Conservation (phyloP, 2,113 vertebrate genomes). For the Galbula dea region DNA sequence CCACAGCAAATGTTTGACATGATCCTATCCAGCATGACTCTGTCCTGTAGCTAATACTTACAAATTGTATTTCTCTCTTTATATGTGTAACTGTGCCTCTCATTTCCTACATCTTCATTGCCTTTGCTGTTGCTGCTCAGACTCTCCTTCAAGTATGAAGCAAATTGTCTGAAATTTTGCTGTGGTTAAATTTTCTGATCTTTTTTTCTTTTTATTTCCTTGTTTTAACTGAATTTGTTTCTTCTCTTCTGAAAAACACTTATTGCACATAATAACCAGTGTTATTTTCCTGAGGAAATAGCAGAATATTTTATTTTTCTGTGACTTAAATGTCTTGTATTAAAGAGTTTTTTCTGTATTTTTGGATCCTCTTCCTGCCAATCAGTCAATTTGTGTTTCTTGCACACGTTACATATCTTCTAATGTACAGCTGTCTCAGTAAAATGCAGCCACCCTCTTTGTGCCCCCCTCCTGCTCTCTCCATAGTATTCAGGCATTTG, state of each 20-base stretch:
- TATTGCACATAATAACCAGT: not conserved
- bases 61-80: slow-evolving; percentile 5
- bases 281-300: slow-evolving; percentile 19
- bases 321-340: not conserved
- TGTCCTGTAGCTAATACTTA: not conserved
- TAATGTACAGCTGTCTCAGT: not conserved
- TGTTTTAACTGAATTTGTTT: slow-evolving; percentile 38
- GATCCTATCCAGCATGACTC: slow-evolving; percentile 32
- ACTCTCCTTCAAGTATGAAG: not conserved
- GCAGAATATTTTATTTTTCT: not conserved
- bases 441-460: not conserved
- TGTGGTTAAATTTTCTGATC: slow-evolving; percentile 29
- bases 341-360: not conserved
- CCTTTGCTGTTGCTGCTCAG: not conserved
- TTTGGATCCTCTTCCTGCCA: not conserved
- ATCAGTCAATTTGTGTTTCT: not conserved
- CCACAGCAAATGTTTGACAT: not conserved
- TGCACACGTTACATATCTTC: not conserved
- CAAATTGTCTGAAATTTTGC: slow-evolving; percentile 5
- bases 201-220: slow-evolving; percentile 46
- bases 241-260: slow-evolving; percentile 10
- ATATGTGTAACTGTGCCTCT: not conserved
- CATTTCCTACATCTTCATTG: not conserved
- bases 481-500: slow-evolving; percentile 29
- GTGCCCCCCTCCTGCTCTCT: not conserved